Percentiles rank a stretch among this genome's conserved stretches.
These are phyloP conservation scores for Neoscelio sp. DNA, from an alignment of 2,888 invertebrate genomes.

Conservation along the genomic window DNA sequence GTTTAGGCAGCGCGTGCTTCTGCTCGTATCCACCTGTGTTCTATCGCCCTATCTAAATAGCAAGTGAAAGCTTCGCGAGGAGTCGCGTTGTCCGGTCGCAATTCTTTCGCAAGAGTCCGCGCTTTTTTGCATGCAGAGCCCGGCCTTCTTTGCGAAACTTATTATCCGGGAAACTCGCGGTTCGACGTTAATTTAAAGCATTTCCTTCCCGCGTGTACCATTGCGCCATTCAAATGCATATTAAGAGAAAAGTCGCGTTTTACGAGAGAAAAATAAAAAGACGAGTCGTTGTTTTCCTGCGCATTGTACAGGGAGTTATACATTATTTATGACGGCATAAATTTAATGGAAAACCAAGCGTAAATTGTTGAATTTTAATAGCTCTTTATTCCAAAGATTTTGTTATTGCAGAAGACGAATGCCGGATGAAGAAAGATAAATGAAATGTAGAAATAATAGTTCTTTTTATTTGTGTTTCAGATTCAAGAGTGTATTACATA, in stretches of 20 bases:
- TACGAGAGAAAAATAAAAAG: background rate
- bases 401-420: no score
- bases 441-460: no score
- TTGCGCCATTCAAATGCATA: constrained; percentile 25
- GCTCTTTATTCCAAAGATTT: constrained; percentile 8
- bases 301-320: constrained; percentile 24
- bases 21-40: constrained; percentile 48
- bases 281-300: constrained; percentile 11
- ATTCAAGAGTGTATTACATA: no score
- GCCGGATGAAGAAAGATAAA: constrained; percentile 38
- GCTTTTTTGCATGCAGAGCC: constrained; percentile 34
- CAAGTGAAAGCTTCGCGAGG: constrained; percentile 64
- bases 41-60: constrained; percentile 57
- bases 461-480: no score
- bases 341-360: constrained; percentile 23
- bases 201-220: constrained; percentile 18
- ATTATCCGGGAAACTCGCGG: constrained; percentile 35
- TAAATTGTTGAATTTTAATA: constrained; percentile 13
- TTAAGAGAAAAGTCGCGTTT: background rate
- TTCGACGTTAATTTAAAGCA: background rate
- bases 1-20: constrained; percentile 54
- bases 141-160: constrained; percentile 44
- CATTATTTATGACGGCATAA: constrained; percentile 31
- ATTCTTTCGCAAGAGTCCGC: constrained; percentile 40
- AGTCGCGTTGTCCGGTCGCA: constrained; percentile 55